phyloP scores from a whole-genome alignment of 2,888 invertebrate genomes.

The Alviniconcha strummeri region DNA sequence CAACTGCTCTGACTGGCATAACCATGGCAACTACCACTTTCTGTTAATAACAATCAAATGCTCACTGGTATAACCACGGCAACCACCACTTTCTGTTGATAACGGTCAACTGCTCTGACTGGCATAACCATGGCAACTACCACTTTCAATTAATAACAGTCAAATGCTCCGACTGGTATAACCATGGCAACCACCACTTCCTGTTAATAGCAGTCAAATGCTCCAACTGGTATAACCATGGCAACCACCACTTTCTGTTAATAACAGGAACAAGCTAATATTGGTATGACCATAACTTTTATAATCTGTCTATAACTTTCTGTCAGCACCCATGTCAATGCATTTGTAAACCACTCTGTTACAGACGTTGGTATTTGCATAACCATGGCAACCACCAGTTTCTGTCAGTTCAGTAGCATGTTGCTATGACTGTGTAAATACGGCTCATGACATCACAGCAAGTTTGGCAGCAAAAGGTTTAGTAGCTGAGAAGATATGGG shows the following conservation, averaged over 20 bases:
- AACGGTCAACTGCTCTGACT: too few relatives aligned
- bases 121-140: conserved; percentile 37
- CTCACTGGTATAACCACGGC: conserved; percentile 25
- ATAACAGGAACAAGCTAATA: not conserved
- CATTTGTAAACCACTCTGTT: not conserved
- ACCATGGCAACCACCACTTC: not conserved
- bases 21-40: not conserved
- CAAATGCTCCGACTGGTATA: too few relatives aligned
- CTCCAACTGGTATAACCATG: not conserved
- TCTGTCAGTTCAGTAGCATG: not conserved
- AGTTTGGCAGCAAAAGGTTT: too few relatives aligned
- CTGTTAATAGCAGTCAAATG: not conserved
- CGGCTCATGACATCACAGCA: too few relatives aligned
- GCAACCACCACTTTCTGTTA: conserved; percentile 46
- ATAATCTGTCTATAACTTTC: not conserved
- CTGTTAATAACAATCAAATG: not conserved
- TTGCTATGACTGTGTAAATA: too few relatives aligned
- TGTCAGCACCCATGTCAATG: not conserved
- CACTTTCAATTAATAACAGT: conserved; percentile 39
- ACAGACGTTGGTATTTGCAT: not conserved
- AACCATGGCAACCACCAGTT: not conserved
- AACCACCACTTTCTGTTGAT: conserved; percentile 25
- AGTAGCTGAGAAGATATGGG: too few relatives aligned
- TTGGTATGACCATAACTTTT: not conserved
- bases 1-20: not conserved